These are phyloP conservation scores for Enteromius thamalakanensis DNA, from an alignment of 2,797 vertebrate species.

Conservation along the genomic window DNA sequence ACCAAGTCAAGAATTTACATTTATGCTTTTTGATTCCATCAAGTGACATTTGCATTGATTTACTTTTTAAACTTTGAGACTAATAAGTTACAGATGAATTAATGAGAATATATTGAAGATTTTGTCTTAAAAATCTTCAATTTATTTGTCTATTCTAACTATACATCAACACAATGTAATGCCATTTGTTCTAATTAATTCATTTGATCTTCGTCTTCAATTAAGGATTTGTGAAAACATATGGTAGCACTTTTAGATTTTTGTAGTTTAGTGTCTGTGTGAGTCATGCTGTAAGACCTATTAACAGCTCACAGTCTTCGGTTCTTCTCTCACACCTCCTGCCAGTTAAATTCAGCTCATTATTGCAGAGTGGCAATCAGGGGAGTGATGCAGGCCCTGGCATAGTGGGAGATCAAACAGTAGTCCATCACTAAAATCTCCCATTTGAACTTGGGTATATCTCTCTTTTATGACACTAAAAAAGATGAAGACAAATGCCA, in stretches of 20 bases:
- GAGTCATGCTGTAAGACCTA: constrained; percentile 51
- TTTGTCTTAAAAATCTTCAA: neutral
- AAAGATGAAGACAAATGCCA: neutral
- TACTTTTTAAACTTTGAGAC: neutral
- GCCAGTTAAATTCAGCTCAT: constrained; percentile 55
- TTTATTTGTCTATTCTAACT: neutral
- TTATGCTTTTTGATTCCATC: neutral
- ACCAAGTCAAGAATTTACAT: neutral
- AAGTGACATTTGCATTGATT: neutral
- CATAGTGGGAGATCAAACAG: constrained; percentile 22
- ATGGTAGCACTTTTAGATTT: constrained; percentile 20
- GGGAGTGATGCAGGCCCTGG: neutral
- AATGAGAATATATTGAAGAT: neutral
- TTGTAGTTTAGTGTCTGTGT: constrained; percentile 37
- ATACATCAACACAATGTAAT: neutral
- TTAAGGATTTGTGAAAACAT: constrained; percentile 8
- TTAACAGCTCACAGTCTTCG: constrained; percentile 51
- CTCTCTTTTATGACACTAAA: neutral
- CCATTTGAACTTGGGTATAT: constrained; percentile 7
- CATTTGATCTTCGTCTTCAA: constrained; percentile 1
- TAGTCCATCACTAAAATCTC: constrained; percentile 9
- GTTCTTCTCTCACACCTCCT: constrained; percentile 47
- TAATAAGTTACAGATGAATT: neutral
- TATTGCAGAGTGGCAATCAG: constrained; percentile 36
- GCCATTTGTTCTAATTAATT: constrained; percentile 11